Conservation (phyloP, 2,113 vertebrate species). For the Ictalurus furcatus region DNA sequence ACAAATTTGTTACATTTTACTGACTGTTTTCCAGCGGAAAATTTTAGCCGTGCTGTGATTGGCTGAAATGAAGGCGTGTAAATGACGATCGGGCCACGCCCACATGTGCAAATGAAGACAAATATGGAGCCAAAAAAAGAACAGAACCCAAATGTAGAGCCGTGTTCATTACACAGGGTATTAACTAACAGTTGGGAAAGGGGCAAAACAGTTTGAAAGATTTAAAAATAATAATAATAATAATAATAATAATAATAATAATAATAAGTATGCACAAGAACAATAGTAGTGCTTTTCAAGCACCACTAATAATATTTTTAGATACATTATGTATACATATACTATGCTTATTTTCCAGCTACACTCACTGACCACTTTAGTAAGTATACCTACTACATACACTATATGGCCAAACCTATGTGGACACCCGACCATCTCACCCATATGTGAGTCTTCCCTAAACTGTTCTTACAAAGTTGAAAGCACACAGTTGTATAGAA, state of each 20-base stretch:
- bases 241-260: too few relatives aligned
- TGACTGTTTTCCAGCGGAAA: not conserved
- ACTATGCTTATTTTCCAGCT: not conserved
- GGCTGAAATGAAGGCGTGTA: slow-evolving; percentile 66
- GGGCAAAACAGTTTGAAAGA: not conserved
- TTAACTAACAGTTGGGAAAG: not conserved
- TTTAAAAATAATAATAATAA: not conserved
- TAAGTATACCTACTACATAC: not conserved
- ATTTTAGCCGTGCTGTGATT: slow-evolving; percentile 51
- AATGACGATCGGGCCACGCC: slow-evolving; percentile 43
- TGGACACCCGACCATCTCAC: not conserved
- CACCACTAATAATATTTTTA: too few relatives aligned
- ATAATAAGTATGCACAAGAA: too few relatives aligned
- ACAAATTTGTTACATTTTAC: not conserved
- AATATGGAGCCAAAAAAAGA: not conserved
- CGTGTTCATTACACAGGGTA: not conserved
- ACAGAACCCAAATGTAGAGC: not conserved
- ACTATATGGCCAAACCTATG: not conserved
- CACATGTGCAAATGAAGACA: not conserved
- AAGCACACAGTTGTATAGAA: not conserved
- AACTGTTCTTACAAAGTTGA: not conserved
- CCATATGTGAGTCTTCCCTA: not conserved
- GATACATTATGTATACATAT: not conserved
- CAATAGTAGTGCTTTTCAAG: too few relatives aligned
- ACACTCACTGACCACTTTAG: not conserved